Evolutionary conservation across 1,140 invertebrate genomes (phyloP).

Genomic region (Atta texana): DNA sequence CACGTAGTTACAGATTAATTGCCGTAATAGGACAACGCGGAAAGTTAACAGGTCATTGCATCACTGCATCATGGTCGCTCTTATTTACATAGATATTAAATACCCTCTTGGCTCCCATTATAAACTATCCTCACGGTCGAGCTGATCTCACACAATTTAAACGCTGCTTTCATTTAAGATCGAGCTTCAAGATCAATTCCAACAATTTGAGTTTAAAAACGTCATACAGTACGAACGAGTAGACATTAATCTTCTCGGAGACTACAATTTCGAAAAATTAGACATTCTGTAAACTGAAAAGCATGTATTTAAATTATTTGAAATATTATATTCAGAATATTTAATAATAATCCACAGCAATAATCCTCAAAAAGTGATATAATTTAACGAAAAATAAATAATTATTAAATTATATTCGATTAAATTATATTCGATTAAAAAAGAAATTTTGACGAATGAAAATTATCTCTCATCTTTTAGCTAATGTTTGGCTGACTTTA

Average conservation of each 20-base stretch:
- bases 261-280: constrained; percentile 7
- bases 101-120: not conserved
- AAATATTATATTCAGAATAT: constrained; percentile 20
- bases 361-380: not conserved
- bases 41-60: constrained; percentile 31
- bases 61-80: not conserved
- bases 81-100: constrained; percentile 49
- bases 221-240: not conserved
- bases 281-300: not conserved
- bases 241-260: not conserved
- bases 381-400: not conserved
- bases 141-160: constrained; percentile 12
- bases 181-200: not conserved
- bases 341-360: not conserved
- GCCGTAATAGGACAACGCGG: constrained; percentile 2
- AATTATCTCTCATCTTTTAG: not conserved
- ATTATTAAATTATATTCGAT: not conserved
- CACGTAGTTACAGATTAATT: constrained; percentile 27
- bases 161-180: not conserved
- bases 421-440: not conserved
- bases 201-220: not conserved
- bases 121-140: not conserved
- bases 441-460: not conserved
- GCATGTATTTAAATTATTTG: not conserved
- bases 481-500: not conserved